Evolutionary conservation across 1,140 invertebrate species (phyloP), one percentile per base, ranked within the genome.

Genomic region (Rhysida immarginata): DNA sequence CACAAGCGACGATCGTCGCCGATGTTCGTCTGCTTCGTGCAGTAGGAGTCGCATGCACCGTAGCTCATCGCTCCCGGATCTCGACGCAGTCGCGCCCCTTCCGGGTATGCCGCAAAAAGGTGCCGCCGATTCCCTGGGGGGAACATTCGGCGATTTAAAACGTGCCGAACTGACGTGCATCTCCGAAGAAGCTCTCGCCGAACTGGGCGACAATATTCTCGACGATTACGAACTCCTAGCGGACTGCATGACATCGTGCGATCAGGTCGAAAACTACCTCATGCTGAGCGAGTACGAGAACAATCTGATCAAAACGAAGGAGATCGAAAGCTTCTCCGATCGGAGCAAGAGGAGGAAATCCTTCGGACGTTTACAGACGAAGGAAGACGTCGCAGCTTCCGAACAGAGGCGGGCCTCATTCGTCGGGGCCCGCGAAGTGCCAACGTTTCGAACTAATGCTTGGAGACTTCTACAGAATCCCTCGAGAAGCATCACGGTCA

Each of bases 231-330:
- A 53, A 2, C 13, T 84, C 54, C 82, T 82, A 23, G 64, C 60
- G 23, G 85, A 89, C 63, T 87, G 84, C 68, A 88, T 89, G 66
- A 88, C 85, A 49, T 88, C 85, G 25, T 89, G 85, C 69, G 87
- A 88, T 43, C 69, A 77, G 72, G 78, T 79, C 26, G 85, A 87
- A 68, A 87, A 89, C 69, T 87, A 85, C 67, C 70, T 89, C 58
- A 87, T 89, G 83, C 75, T 87, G 35, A 85, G 83, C 58, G 85
- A 89, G 68, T 87, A 85, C 68, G 85, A 89, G 66, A 87, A 89
- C 69, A 88, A 88, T 69, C 69, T 88, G 26, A 57, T 41, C 21
- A 51, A 51, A 27, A 51, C 49, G 8, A 62, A 60, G 53, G 51
- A 58, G 41, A 50, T 53, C 2, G 55, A 56, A 18, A 2, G 20